Evolutionary conservation across 2,797 vertebrate genomes (phyloP).

Genomic region (Notoglanidium macrostoma): DNA sequence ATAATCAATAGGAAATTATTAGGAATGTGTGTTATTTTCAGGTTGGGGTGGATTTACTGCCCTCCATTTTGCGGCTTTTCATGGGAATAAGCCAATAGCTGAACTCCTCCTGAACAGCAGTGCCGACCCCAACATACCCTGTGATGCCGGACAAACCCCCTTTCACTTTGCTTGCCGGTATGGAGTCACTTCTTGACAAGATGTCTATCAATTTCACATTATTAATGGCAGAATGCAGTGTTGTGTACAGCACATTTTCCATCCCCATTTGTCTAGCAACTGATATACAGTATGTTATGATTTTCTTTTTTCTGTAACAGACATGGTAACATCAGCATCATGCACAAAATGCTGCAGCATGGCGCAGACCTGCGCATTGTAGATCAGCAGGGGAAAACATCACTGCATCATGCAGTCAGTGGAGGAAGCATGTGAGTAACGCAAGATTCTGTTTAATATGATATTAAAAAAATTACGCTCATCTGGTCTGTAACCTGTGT

Average conservation of each 20-base stretch:
- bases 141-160: constrained; percentile 78
- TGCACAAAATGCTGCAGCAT: constrained; percentile 79
- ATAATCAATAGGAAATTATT: background rate
- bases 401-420: constrained; percentile 78
- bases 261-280: background rate
- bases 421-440: constrained; percentile 79
- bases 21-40: constrained; percentile 50
- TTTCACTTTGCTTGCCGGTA: constrained; percentile 76
- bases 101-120: constrained; percentile 74
- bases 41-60: constrained; percentile 82
- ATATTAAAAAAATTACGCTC: background rate
- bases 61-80: constrained; percentile 78
- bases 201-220: background rate
- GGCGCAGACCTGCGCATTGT: constrained; percentile 72
- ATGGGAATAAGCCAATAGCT: constrained; percentile 73
- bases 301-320: constrained; percentile 57
- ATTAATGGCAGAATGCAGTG: background rate
- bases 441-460: background rate
- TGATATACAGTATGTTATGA: background rate
- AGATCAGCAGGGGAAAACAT: constrained; percentile 76
- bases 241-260: background rate
- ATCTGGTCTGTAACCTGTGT: background rate
- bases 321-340: constrained; percentile 77
- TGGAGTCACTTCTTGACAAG: background rate
- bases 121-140: constrained; percentile 76